phyloP scores from a whole-genome alignment of 53 echinoderm and acorn worm genomes.

The Paelopatides confundens region DNA sequence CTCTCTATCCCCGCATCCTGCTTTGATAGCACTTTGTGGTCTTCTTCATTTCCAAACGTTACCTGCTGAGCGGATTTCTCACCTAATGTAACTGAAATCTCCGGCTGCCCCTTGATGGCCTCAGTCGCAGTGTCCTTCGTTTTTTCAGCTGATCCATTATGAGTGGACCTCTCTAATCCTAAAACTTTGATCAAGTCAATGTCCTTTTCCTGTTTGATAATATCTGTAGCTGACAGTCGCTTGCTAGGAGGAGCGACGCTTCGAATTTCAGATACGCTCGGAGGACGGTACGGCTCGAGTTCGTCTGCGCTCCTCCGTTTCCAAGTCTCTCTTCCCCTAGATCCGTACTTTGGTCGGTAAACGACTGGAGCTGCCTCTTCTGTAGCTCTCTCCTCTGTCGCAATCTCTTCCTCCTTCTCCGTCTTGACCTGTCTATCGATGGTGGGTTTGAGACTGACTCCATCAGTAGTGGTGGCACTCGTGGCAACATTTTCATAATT shows the following conservation, averaged over 20 bases:
- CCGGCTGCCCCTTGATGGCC: neutral
- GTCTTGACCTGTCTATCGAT: neutral
- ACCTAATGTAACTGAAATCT: neutral
- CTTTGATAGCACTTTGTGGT: neutral
- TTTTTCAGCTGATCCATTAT: neutral
- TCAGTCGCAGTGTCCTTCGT: neutral
- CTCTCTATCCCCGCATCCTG: neutral
- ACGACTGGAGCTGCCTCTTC: constrained; percentile 33
- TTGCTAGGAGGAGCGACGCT: constrained; percentile 23
- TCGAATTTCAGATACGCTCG: neutral
- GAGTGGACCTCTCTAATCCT: neutral
- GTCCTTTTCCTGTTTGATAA: constrained; percentile 30
- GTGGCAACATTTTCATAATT: neutral
- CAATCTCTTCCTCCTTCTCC: too few species aligned
- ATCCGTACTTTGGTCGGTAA: constrained; percentile 20
- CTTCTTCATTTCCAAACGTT: neutral
- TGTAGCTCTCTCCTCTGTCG: neutral
- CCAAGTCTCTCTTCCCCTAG: neutral
- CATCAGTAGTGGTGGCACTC: constrained; percentile 30
- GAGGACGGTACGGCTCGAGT: constrained; percentile 12
- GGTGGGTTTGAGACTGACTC: constrained; percentile 15
- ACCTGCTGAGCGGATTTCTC: neutral
- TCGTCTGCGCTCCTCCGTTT: constrained; percentile 39
- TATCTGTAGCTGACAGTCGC: constrained; percentile 31
- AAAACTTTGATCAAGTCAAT: constrained; percentile 3